Conservation (phyloP, 1,140 invertebrate species). For the Euura lappo region DNA sequence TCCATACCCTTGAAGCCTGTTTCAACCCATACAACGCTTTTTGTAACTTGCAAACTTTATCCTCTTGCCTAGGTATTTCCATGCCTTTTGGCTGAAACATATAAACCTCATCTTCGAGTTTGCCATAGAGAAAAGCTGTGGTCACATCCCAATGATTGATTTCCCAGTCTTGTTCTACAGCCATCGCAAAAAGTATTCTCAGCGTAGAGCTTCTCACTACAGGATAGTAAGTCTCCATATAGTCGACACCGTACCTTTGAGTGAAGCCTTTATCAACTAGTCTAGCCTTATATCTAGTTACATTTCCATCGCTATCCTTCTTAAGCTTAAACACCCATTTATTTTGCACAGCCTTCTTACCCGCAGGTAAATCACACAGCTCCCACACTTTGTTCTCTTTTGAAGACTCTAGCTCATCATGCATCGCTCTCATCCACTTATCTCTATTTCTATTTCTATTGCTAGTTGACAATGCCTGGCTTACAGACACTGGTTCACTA, state of each 20-base stretch:
- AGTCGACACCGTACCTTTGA: conserved; percentile 47
- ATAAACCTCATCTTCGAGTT: conserved; percentile 50
- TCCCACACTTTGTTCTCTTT: conserved; percentile 41
- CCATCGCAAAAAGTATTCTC: conserved; percentile 31
- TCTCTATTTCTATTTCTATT: too few relatives aligned
- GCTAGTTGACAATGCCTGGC: too few relatives aligned
- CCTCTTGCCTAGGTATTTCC: conserved; percentile 6
- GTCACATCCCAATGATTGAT: conserved; percentile 43
- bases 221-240: conserved; percentile 44
- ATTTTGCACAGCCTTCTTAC: conserved; percentile 32
- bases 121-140: conserved; percentile 54
- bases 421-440: conserved; percentile 25
- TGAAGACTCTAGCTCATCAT: conserved; percentile 30
- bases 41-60: conserved; percentile 37
- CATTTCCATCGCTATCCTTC: conserved; percentile 33
- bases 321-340: conserved; percentile 54
- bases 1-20: conserved; percentile 41
- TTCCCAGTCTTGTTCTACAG: conserved; percentile 24
- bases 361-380: conserved; percentile 35
- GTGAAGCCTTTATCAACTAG: conserved; percentile 55
- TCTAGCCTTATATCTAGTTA: conserved; percentile 48
- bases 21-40: conserved; percentile 50
- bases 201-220: conserved; percentile 23
- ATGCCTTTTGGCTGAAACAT: conserved; percentile 49
- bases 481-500: not conserved